Evolutionary conservation across 1,140 invertebrate genomes (phyloP).

Genomic region (Leptinotarsa defecta): DNA sequence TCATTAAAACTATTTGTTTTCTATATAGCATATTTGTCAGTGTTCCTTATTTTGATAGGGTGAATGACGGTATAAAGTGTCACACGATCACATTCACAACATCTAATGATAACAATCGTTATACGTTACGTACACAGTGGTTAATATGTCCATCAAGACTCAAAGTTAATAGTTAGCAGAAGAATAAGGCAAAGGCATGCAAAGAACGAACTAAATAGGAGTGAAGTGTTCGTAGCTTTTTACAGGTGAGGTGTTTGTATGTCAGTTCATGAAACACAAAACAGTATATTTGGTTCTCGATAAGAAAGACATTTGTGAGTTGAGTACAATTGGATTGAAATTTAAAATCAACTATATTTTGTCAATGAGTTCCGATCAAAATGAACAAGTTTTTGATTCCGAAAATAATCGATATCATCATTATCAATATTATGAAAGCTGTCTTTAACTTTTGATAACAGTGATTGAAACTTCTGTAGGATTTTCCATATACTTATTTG

Average conservation of each 20-base stretch:
- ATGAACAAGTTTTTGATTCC: too few relatives aligned
- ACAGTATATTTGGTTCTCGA: neutral
- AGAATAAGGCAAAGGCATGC: constrained; percentile 6
- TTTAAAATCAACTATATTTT: too few relatives aligned
- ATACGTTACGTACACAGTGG: neutral
- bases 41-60: neutral
- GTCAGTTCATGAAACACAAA: neutral
- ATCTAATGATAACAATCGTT: constrained; percentile 11
- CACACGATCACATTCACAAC: constrained; percentile 24
- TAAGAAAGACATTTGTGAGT: too few relatives aligned
- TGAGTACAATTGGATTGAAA: too few relatives aligned
- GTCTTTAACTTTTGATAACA: too few relatives aligned
- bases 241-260: neutral
- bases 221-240: neutral
- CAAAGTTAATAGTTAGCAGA: neutral
- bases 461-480: too few relatives aligned
- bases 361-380: too few relatives aligned
- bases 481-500: too few relatives aligned
- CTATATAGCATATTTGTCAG: neutral
- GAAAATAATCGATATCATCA: too few relatives aligned
- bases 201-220: neutral
- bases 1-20: neutral
- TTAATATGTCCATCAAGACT: neutral
- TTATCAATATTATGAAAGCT: too few relatives aligned
- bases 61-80: neutral